Evolutionary conservation across 2,797 vertebrate species (phyloP).

Genomic region (Enteromius mattozi): DNA sequence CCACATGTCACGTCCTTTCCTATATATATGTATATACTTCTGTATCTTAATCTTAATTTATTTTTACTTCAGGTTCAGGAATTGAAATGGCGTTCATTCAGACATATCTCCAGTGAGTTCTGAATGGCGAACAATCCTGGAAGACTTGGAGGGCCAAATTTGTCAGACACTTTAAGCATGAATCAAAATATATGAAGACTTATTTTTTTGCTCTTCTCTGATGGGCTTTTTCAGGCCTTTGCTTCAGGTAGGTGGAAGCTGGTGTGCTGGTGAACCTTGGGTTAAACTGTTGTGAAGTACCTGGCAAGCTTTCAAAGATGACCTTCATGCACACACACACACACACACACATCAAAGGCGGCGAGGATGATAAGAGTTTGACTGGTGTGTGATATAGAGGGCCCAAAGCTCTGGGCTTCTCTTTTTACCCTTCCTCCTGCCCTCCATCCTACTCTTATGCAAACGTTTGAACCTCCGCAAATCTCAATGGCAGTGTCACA

Average conservation of each 20-base stretch:
- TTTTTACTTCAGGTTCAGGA: background rate
- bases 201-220: background rate
- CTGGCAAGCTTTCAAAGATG: slow-evolving; percentile 68
- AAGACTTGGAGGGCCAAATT: background rate
- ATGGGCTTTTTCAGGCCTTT: slow-evolving; percentile 6
- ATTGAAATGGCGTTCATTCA: background rate
- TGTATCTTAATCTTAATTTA: background rate
- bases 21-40: too few species aligned
- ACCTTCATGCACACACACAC: slow-evolving; percentile 70
- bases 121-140: background rate
- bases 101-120: background rate
- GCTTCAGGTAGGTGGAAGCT: slow-evolving; percentile 17
- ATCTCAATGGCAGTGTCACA: slow-evolving; percentile 37
- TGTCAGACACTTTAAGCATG: slow-evolving; percentile 10
- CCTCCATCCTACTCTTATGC: slow-evolving; percentile 22
- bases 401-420: slow-evolving; percentile 40
- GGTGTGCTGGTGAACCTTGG: slow-evolving; percentile 59
- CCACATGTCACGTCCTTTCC: too few species aligned
- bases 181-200: slow-evolving; percentile 8
- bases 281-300: slow-evolving; percentile 71
- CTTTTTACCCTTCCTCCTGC: slow-evolving; percentile 11
- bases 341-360: slow-evolving; percentile 69
- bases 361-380: slow-evolving; percentile 70
- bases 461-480: slow-evolving; percentile 34
- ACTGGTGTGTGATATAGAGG: slow-evolving; percentile 67